Evolutionary conservation across 64 coral and sea anemone species (phyloP).

Genomic region (Trachythela sp.): DNA sequence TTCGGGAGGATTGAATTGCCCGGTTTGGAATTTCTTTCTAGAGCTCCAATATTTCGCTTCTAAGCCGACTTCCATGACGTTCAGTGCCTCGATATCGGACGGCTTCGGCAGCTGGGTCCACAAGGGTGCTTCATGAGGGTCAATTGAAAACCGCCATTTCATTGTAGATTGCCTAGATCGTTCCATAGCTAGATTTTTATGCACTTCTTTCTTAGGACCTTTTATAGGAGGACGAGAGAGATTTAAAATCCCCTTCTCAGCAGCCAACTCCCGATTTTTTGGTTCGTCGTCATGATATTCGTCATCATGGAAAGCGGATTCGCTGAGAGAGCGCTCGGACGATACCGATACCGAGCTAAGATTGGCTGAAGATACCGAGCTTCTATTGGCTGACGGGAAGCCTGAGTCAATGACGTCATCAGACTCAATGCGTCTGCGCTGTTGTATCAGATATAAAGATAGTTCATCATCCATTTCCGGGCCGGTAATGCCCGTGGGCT

Average conservation of each 20-base stretch:
- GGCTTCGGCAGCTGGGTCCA: neutral
- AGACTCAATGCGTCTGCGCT: neutral
- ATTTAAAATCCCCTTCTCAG: slow-evolving; percentile 3
- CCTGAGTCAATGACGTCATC: neutral
- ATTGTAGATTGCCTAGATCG: neutral
- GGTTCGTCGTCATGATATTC: neutral
- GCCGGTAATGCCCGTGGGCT: neutral
- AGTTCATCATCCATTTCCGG: slow-evolving; percentile 18
- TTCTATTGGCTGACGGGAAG: neutral
- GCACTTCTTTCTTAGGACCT: slow-evolving; percentile 5
- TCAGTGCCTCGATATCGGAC: neutral
- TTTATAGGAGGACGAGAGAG: slow-evolving; percentile 1
- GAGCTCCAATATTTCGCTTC: neutral
- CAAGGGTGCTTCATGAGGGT: neutral
- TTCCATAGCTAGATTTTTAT: slow-evolving; percentile 13
- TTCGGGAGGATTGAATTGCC: neutral
- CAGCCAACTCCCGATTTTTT: neutral
- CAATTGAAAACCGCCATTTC: slow-evolving; percentile 4
- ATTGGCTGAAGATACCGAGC: neutral
- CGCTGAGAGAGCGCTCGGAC: neutral
- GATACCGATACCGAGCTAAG: neutral
- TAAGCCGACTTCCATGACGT: neutral
- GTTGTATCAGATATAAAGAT: neutral
- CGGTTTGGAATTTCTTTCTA: neutral
- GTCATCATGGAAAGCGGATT: neutral